Percentiles rank a stretch among this genome's conserved stretches.
Conservation (phyloP, 1,140 invertebrate genomes). For the Gryon sp. region DNA sequence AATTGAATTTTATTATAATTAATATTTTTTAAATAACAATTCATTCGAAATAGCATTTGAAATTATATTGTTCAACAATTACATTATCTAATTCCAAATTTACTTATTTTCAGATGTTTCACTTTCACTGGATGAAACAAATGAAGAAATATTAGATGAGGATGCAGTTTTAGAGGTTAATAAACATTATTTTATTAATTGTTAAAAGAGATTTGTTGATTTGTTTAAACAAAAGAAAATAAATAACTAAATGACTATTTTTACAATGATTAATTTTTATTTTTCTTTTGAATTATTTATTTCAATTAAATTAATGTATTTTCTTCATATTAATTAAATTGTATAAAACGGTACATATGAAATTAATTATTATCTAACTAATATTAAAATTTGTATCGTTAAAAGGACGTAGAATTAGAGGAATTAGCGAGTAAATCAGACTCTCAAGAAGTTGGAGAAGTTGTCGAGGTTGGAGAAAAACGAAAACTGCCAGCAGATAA, state of each 20-base stretch:
- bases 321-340: too few relatives aligned
- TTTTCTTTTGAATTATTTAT: not conserved
- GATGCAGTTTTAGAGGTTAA: slow-evolving; percentile 79
- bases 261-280: too few relatives aligned
- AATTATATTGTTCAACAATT: too few relatives aligned
- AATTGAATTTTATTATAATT: too few relatives aligned
- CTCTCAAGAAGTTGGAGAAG: slow-evolving; percentile 69
- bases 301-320: slow-evolving; percentile 5
- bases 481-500: slow-evolving; percentile 72
- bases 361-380: too few relatives aligned
- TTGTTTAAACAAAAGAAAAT: not conserved
- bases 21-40: too few relatives aligned
- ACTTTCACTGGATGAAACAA: slow-evolving; percentile 75
- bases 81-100: too few relatives aligned
- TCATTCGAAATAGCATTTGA: not conserved
- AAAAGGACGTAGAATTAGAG: slow-evolving; percentile 77
- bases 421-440: slow-evolving; percentile 74
- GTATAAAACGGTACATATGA: too few relatives aligned
- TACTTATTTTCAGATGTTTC: slow-evolving; percentile 72
- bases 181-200: slow-evolving; percentile 33
- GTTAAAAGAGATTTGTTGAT: not conserved
- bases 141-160: slow-evolving; percentile 79
- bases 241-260: not conserved
- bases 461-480: too few relatives aligned
- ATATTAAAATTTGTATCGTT: slow-evolving; percentile 2